Percentiles rank a stretch among this genome's conserved stretches.
Conservation (phyloP, 1,140 invertebrate genomes). For the Delia radicum region DNA sequence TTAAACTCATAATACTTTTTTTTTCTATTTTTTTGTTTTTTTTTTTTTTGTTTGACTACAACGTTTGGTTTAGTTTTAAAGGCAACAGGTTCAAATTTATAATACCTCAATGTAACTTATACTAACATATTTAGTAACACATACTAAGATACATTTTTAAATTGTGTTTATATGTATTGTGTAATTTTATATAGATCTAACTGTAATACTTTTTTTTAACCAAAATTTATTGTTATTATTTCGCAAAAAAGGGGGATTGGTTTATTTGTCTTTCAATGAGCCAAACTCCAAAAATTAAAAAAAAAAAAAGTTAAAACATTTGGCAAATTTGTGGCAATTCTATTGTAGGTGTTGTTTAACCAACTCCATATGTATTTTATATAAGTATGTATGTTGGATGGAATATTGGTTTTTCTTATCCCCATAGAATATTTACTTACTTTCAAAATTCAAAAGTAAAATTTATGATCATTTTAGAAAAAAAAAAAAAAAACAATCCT, state of each 20-base stretch:
- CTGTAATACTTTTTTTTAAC: neutral
- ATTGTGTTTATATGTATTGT: neutral
- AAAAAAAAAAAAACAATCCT: neutral
- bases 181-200: neutral
- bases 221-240: neutral
- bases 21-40: neutral
- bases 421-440: neutral
- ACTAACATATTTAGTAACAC: too few species aligned
- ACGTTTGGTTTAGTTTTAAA: neutral
- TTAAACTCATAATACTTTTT: neutral
- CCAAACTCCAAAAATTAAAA: too few species aligned
- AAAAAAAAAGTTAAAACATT: neutral
- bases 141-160: neutral
- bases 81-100: constrained; percentile 17
- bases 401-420: neutral
- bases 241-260: neutral
- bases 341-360: neutral
- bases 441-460: constrained; percentile 2
- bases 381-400: neutral
- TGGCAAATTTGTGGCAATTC: neutral
- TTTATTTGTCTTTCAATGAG: neutral
- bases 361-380: neutral
- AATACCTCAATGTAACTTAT: neutral
- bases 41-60: neutral
- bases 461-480: constrained; percentile 1